These are phyloP conservation scores for Tillus elongatus DNA, from an alignment of 2,888 invertebrate species.

Conservation along the genomic window DNA sequence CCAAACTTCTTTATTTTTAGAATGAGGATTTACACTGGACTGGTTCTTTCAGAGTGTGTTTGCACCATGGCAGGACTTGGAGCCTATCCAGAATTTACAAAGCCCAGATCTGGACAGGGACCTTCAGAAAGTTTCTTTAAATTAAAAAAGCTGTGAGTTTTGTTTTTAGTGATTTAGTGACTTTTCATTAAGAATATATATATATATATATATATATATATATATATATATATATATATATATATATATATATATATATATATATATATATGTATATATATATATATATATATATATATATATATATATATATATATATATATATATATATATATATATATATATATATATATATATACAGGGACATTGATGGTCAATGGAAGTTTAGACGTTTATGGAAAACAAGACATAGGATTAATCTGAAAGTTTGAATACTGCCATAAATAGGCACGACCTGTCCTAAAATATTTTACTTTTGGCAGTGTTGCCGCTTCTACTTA, in stretches of 20 bases:
- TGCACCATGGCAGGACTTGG: slow-evolving; percentile 87
- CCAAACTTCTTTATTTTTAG: slow-evolving; percentile 82
- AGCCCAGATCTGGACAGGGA: slow-evolving; percentile 73
- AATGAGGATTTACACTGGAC: slow-evolving; percentile 81
- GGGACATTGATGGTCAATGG: no score
- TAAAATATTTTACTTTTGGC: no score
- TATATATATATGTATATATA: slow-evolving; percentile 7
- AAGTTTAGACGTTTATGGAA: no score
- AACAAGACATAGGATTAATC: no score
- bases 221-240: no score
- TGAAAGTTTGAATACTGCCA: no score
- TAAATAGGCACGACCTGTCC: no score
- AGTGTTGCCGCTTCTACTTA: no score
- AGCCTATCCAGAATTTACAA: slow-evolving; percentile 70
- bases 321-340: neutral
- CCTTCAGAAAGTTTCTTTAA: slow-evolving; percentile 64
- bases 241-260: slow-evolving; percentile 7
- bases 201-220: no score
- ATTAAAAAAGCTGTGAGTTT: slow-evolving; percentile 38
- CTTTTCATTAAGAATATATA: no score
- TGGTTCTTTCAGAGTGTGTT: slow-evolving; percentile 86
- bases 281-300: slow-evolving; percentile 7
- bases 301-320: slow-evolving; percentile 7
- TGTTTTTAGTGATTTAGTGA: no score
- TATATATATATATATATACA: no score